Conservation (phyloP, 2,797 vertebrate genomes). For the Gorsachius magnificus region DNA sequence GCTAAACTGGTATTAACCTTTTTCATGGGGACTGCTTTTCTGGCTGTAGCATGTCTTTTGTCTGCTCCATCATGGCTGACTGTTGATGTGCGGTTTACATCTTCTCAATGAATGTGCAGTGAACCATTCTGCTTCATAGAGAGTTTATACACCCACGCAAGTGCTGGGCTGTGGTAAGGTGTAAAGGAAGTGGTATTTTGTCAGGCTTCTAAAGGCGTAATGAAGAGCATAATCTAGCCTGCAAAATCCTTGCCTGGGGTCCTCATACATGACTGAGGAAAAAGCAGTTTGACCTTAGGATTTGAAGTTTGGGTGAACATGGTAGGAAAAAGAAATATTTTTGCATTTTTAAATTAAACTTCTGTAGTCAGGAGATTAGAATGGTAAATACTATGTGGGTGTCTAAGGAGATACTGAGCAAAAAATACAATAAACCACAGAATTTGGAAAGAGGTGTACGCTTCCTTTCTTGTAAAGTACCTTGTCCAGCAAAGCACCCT, state of each 20-base stretch:
- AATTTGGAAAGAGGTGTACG: background rate
- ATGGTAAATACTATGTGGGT: background rate
- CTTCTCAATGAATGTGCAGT: fast-evolving
- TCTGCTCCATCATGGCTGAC: background rate
- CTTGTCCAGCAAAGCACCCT: background rate
- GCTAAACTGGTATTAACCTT: background rate
- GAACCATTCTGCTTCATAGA: background rate
- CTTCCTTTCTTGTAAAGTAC: background rate
- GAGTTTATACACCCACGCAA: background rate
- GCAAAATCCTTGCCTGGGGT: background rate
- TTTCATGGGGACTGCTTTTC: background rate
- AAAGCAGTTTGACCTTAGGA: background rate
- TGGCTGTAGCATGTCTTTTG: background rate
- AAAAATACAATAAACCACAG: background rate
- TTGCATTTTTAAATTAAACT: background rate
- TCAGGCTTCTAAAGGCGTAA: background rate
- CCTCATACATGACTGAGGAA: background rate
- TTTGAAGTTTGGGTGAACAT: background rate
- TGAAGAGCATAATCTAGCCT: background rate
- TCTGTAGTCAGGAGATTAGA: background rate
- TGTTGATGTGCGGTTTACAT: background rate
- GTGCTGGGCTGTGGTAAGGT: background rate
- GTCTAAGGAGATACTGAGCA: background rate
- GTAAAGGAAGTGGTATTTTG: background rate
- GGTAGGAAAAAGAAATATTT: background rate